Conservation (phyloP, 2,888 invertebrate species). For the Arenicola marina region DNA sequence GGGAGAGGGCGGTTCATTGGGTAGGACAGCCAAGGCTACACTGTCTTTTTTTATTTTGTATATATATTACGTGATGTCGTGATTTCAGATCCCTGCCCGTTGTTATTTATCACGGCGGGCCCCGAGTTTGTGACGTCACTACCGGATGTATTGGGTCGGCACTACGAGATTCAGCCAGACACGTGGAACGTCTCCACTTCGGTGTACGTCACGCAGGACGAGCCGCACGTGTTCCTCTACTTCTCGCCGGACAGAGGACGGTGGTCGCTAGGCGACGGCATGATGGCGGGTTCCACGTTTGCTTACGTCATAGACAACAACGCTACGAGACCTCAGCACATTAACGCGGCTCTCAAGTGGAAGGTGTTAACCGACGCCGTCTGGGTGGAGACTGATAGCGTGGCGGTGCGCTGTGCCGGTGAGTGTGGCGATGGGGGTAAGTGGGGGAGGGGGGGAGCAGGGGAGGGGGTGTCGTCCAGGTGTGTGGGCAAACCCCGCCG, state of each 20-base stretch:
- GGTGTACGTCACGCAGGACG: neutral
- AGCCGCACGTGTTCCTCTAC: neutral
- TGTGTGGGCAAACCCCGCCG: too few relatives aligned
- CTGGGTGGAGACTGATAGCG: neutral
- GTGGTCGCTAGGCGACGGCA: too few relatives aligned
- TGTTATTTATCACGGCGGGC: neutral
- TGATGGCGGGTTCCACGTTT: too few relatives aligned
- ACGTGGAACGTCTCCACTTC: neutral
- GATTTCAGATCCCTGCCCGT: neutral
- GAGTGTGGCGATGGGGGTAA: neutral
- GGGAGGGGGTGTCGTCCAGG: neutral
- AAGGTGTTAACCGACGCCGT: neutral
- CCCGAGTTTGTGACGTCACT: neutral
- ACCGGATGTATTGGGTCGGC: neutral
- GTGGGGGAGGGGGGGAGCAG: neutral
- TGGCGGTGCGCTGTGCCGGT: neutral
- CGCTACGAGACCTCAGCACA: too few relatives aligned
- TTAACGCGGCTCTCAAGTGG: neutral
- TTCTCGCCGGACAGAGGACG: too few relatives aligned
- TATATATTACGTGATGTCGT: too few relatives aligned
- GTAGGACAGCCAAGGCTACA: too few relatives aligned
- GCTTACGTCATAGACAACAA: too few relatives aligned
- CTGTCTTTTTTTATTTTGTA: too few relatives aligned
- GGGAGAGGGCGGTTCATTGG: too few relatives aligned
- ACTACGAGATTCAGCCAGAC: neutral